phyloP scores from a whole-genome alignment of 2,888 invertebrate genomes.

The Tolmerus cingulatus region DNA sequence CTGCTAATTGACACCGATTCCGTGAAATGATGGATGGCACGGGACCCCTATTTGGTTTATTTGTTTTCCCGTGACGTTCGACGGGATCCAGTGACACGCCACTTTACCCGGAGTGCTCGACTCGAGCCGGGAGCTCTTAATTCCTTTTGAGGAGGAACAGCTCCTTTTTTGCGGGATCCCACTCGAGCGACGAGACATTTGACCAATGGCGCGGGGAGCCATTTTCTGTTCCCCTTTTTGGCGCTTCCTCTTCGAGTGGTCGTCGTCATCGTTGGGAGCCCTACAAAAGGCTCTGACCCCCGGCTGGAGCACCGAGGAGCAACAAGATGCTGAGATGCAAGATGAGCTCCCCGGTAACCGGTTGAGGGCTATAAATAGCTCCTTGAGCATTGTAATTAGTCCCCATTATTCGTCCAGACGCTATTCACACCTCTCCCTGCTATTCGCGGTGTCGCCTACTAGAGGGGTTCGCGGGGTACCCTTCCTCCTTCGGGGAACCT shows the following conservation, averaged over 20 bases:
- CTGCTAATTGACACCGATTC: conserved; percentile 18
- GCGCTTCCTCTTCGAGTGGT: not conserved
- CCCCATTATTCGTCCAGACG: not conserved
- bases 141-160: not conserved
- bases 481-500: not conserved
- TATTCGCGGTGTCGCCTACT: not conserved
- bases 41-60: not conserved
- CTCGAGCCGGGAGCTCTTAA: not conserved
- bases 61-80: not conserved
- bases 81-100: not conserved
- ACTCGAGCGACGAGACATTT: not conserved
- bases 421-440: not conserved
- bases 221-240: not conserved
- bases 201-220: not conserved
- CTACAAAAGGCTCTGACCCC: not conserved
- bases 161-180: not conserved
- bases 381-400: not conserved
- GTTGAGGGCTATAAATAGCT: conserved; percentile 2
- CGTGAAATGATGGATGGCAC: not conserved
- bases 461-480: not conserved
- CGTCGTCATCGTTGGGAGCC: not conserved
- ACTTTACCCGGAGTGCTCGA: not conserved
- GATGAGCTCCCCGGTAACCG: conserved; percentile 11
- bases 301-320: not conserved
- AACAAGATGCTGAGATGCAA: not conserved